These are phyloP conservation scores for Dichetophora obliterata DNA, from an alignment of 2,888 invertebrate species.

Conservation along the genomic window DNA sequence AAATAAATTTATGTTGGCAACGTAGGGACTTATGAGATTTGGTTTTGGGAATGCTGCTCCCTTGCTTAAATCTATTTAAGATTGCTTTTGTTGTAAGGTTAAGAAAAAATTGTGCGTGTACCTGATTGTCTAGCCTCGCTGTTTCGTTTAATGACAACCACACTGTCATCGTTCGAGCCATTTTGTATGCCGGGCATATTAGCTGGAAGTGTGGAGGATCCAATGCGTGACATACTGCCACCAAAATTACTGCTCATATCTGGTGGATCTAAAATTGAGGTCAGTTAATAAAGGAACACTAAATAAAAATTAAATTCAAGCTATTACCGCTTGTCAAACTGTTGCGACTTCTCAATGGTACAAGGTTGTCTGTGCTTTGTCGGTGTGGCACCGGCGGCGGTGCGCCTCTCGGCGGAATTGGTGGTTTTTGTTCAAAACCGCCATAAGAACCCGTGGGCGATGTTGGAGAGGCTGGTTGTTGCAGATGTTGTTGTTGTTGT, in stretches of 20 bases:
- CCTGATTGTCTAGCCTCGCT: slow-evolving; percentile 67
- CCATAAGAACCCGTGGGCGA: slow-evolving; percentile 60
- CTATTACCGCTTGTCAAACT: slow-evolving; percentile 63
- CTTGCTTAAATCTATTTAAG: no score
- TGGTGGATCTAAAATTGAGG: slow-evolving; percentile 53
- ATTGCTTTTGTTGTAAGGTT: no score
- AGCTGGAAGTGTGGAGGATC: slow-evolving; percentile 62
- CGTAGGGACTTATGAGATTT: slow-evolving; percentile 26
- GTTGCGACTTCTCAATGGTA: slow-evolving; percentile 63
- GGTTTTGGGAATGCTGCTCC: neutral
- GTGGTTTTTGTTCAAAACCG: slow-evolving; percentile 71
- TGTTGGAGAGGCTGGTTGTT: slow-evolving; percentile 61
- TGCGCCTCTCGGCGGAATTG: slow-evolving; percentile 74
- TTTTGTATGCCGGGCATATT: slow-evolving; percentile 61
- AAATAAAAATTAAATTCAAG: neutral
- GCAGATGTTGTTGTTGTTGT: slow-evolving; percentile 41
- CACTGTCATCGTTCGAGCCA: slow-evolving; percentile 64
- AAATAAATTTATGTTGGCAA: slow-evolving; percentile 37
- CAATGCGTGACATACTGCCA: slow-evolving; percentile 56
- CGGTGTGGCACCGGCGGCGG: slow-evolving; percentile 73
- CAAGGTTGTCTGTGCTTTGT: slow-evolving; percentile 67
- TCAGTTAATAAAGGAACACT: neutral
- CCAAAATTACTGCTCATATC: slow-evolving; percentile 59
- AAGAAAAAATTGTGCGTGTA: slow-evolving; percentile 45
- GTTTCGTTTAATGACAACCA: slow-evolving; percentile 61